Conservation (phyloP, 2,888 invertebrate species). For the Lacanobia wlatinum region DNA sequence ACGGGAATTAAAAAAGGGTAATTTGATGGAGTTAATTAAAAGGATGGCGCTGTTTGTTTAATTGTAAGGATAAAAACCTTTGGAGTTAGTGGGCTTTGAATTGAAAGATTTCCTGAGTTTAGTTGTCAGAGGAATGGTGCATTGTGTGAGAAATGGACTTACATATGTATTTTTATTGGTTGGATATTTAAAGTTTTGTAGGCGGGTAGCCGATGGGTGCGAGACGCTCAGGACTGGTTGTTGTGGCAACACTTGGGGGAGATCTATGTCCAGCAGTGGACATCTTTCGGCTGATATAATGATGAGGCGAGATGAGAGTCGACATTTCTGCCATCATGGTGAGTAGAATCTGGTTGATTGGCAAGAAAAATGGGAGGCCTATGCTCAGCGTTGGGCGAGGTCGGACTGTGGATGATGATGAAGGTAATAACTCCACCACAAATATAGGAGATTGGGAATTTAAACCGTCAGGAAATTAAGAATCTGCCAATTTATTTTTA, state of each 20-base stretch:
- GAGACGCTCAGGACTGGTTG: too few species aligned
- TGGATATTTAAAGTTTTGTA: neutral
- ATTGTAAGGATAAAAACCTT: constrained; percentile 43
- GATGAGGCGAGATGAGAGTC: too few species aligned
- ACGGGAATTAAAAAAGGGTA: constrained; percentile 59
- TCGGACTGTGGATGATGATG: neutral
- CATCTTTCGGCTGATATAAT: too few species aligned
- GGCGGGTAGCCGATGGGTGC: too few species aligned
- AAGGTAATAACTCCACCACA: too few species aligned
- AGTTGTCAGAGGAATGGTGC: neutral
- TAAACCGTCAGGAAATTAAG: too few species aligned
- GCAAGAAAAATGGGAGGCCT: neutral
- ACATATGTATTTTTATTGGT: neutral
- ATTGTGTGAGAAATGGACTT: neutral
- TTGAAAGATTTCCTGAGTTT: constrained; percentile 19
- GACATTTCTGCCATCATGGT: too few species aligned
- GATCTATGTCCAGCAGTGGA: too few species aligned
- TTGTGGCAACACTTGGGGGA: too few species aligned
- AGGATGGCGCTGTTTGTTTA: constrained; percentile 50
- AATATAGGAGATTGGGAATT: too few species aligned
- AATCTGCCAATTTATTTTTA: too few species aligned
- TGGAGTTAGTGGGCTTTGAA: constrained; percentile 15
- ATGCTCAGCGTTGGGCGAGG: neutral
- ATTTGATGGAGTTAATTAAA: constrained; percentile 64
- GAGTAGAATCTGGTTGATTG: too few species aligned